Evolutionary conservation across 2,113 vertebrate species (phyloP).

Genomic region (Micronycteris hirsuta): DNA sequence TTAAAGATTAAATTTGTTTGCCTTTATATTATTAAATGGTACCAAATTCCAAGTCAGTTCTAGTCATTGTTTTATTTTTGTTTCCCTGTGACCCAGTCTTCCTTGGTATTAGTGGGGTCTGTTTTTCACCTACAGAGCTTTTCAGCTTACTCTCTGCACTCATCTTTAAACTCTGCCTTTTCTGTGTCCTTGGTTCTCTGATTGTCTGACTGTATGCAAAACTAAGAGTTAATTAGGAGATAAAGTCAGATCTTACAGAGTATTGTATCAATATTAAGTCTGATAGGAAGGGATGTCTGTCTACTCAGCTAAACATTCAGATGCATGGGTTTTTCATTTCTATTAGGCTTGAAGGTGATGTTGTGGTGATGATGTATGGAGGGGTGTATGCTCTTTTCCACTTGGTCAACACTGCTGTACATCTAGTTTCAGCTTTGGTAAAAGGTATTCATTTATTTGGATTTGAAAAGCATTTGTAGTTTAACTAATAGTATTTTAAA

Average conservation of each 20-base stretch:
- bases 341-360: background rate
- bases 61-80: background rate
- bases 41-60: background rate
- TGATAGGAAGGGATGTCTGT: background rate
- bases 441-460: background rate
- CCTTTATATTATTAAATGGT: background rate
- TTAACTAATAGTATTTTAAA: background rate
- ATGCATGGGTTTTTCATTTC: background rate
- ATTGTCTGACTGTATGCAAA: background rate
- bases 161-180: background rate
- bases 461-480: background rate
- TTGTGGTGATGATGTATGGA: background rate
- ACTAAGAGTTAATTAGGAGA: background rate
- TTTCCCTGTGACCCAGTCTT: background rate
- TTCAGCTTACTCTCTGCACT: background rate
- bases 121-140: background rate
- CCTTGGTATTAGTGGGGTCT: background rate
- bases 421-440: background rate
- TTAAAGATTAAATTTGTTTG: background rate
- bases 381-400: background rate
- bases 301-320: background rate
- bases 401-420: background rate
- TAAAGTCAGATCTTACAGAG: background rate
- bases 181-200: background rate
- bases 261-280: background rate